phyloP scores from a whole-genome alignment of 2,888 invertebrate genomes.

The Calephelis perditalis region DNA sequence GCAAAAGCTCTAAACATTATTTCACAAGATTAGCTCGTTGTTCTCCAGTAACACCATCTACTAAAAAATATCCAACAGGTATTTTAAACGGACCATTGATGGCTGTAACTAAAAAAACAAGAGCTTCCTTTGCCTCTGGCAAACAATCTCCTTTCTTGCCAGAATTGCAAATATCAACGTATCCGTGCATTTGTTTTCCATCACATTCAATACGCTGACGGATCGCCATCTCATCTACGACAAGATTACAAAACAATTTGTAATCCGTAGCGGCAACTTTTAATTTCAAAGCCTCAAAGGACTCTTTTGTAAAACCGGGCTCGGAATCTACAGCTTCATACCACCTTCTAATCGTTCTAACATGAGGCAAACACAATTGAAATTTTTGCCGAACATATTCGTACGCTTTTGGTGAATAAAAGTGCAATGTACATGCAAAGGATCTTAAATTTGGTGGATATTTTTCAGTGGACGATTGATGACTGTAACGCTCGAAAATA shows the following conservation, averaged over 20 bases:
- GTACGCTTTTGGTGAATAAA: not conserved
- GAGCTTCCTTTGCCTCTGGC: not conserved
- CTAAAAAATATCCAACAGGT: slow-evolving; percentile 1
- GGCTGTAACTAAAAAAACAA: slow-evolving; percentile 3
- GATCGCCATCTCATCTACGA: not conserved
- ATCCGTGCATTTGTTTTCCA: slow-evolving; percentile 5
- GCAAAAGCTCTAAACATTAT: not conserved
- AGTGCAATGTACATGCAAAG: not conserved
- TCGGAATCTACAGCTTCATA: not conserved
- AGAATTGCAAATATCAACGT: not conserved
- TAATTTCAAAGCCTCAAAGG: no score
- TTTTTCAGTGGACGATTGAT: not conserved
- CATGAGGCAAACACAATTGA: not conserved
- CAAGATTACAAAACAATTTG: not conserved
- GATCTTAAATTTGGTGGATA: not conserved
- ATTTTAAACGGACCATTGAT: not conserved
- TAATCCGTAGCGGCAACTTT: not conserved
- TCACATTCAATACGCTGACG: not conserved
- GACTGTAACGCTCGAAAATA: no score
- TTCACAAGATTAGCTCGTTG: slow-evolving; percentile 1
- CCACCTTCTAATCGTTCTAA: not conserved
- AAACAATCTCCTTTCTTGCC: not conserved
- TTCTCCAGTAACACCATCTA: not conserved
- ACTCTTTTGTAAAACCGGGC: not conserved
- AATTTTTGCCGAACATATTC: not conserved